phyloP scores from a whole-genome alignment of 1,140 invertebrate species.

The Diorhabda sublineata region DNA sequence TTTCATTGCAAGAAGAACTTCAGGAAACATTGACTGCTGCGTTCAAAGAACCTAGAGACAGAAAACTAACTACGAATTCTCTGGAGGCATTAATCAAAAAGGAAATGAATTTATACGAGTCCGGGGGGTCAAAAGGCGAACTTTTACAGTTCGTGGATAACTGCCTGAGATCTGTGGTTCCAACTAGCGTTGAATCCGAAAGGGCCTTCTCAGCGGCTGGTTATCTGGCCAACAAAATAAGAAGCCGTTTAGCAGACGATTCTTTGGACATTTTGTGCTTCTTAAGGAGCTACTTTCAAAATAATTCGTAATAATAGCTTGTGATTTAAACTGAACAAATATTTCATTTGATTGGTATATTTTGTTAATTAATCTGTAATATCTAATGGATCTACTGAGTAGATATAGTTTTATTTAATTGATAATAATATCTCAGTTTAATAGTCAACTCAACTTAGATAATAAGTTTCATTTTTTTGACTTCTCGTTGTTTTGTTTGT shows the following conservation, averaged over 20 bases:
- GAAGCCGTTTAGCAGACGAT: constrained; percentile 3
- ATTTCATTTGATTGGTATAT: too few relatives aligned
- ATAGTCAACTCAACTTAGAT: too few relatives aligned
- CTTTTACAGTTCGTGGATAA: constrained; percentile 6
- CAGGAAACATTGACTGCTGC: neutral
- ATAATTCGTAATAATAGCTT: neutral
- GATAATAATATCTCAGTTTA: too few relatives aligned
- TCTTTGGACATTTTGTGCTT: neutral
- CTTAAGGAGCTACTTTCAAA: neutral
- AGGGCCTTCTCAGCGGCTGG: constrained; percentile 18
- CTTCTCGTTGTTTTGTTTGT: too few relatives aligned
- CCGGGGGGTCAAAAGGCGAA: neutral
- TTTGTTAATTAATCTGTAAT: too few relatives aligned
- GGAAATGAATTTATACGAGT: neutral
- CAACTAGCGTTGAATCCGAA: constrained; percentile 7
- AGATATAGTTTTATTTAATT: too few relatives aligned
- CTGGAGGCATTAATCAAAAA: constrained; percentile 5
- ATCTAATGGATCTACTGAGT: too few relatives aligned
- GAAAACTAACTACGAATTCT: constrained; percentile 3
- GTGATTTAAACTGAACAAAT: too few relatives aligned
- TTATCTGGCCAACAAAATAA: constrained; percentile 9
- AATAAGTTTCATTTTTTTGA: too few relatives aligned
- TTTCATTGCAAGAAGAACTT: too few relatives aligned
- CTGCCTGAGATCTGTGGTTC: constrained; percentile 13
- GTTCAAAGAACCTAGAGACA: neutral